Evolutionary conservation across 92 coral and sea anemone genomes (phyloP), one percentile per base, ranked within the genome.

Genomic region (Actinostola sp.): DNA sequence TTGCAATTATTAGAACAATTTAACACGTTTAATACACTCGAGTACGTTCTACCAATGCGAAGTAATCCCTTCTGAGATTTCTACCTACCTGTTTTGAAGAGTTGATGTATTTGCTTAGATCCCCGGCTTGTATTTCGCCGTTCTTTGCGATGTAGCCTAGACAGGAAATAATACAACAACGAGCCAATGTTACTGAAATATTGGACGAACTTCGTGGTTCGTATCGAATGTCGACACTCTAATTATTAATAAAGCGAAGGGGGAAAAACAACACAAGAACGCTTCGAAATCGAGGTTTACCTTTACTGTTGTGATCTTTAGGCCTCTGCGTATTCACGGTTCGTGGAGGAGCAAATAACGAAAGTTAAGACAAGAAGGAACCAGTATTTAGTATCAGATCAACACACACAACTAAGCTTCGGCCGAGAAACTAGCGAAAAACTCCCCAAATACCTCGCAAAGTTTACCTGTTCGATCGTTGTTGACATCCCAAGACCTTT

Each of bases 231-330:
- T 48, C 60, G 30, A 21, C 29, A 20, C 32, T 9, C 32, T 20
- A 53, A 53, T 31, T 2, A 21, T 11, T 53, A 6, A 24, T 13
- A 21, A 46, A 23, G 48, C 51, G 25, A 64, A 38, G n/a, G n/a
- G n/a, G n/a, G n/a, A 13, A 38, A 63, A 44, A 41, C 43, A 27
- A 55, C 49, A 34, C 50, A 19, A 16, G 6, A 5, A 39, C 26
- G 26, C 14, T 15, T 3, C 46, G 24, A 16, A 31, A 61, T 12
- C 28, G 53, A 20, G 8, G 8, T 28, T 64, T 84, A 91, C 97
- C 97, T 91, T 91, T 87, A 63, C 89, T 91, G 30, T 85, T 69
- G 81, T 91, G 89, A 84, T 91, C 97, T 91, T 91, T 91, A 76
- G 97, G 97, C 85, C 97, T 84, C 92, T 91, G 89, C 3, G 79